Conservation (phyloP, 2,113 vertebrate genomes). For the Microtus oregoni region DNA sequence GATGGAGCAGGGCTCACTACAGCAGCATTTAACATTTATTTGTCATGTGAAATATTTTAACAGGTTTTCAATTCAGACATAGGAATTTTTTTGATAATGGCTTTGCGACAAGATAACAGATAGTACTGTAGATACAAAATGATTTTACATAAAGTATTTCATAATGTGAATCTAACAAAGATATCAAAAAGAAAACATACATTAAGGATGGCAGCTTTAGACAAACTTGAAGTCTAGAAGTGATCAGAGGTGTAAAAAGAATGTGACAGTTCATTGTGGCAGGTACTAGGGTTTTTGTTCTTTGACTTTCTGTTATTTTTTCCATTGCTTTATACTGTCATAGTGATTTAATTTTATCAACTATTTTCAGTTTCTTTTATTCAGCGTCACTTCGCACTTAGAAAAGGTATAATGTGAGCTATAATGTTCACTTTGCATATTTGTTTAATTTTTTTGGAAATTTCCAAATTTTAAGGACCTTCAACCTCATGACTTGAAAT, state of each 20-base stretch:
- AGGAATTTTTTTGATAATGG: slow-evolving; percentile 40
- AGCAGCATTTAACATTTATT: neutral
- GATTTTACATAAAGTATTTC: slow-evolving; percentile 36
- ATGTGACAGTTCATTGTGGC: slow-evolving; percentile 30
- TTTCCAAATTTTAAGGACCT: slow-evolving; percentile 76
- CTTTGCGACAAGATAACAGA: slow-evolving; percentile 18
- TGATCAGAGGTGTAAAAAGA: neutral
- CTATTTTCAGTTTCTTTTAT: slow-evolving; percentile 68
- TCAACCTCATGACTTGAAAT: slow-evolving; percentile 75
- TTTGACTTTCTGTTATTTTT: slow-evolving; percentile 47
- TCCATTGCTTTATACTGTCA: slow-evolving; percentile 16
- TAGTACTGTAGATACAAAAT: neutral
- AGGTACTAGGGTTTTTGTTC: slow-evolving; percentile 22
- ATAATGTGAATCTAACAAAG: neutral
- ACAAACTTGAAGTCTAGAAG: neutral
- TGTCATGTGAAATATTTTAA: slow-evolving; percentile 49
- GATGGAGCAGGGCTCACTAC: neutral
- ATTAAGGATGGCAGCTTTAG: slow-evolving; percentile 27
- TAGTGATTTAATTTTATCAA: slow-evolving; percentile 79
- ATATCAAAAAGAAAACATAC: neutral
- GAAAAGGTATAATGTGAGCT: slow-evolving; percentile 60
- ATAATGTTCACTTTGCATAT: neutral
- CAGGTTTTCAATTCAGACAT: neutral
- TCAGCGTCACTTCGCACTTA: slow-evolving; percentile 69
- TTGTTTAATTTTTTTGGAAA: slow-evolving; percentile 75